Base-by-base conservation (phyloP, 2,888 invertebrate genomes). In the Emmelina monodactyla region DNA sequence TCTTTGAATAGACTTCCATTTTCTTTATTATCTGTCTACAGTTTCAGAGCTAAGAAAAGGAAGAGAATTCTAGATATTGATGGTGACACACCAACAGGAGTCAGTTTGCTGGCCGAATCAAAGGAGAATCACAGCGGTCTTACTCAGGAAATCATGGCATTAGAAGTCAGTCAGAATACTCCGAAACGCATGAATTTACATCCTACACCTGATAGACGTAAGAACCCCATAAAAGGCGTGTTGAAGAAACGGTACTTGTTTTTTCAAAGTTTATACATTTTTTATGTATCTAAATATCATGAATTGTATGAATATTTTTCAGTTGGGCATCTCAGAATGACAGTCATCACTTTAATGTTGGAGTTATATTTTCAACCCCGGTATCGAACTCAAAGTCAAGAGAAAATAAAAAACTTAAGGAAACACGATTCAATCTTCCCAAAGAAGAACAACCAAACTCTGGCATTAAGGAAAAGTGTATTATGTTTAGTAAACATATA, bases 301-400 rank as follows among this genome's bases (percentile, higher is more conserved):
- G 19, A 19, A 19, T 19, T 5, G 9, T 9, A 19, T 9, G 6
- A 36, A 22, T 30, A 31, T 32, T 41, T 51, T 53, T 16, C 45
- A 82, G 85, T 45, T 85, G 85, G 57, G 71, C 69, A 1, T 85
- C 85, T 2, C 85, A 85, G 53, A 83, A 85, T 40, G 85, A 85
- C 47, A 71, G 82, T 46, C 69, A 83, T 29, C 75, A 83, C 43
- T 75, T 81, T 31, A 78, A 82, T 44, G 82, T 82, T 1, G 87
- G 89, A 42, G 88, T 92, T 1, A 91, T 90, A 41, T 91, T 91
- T 52, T 91, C 91, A 3, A 92, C 92, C 2, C 92, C 92, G 1
- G 90, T 92, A 15, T 55, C 65, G 0, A 62, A 67, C 22, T 54
- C 49, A 45, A 66, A 83, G 35, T 73, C 72, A 29, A 60, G 65